phyloP scores from a whole-genome alignment of 2,113 vertebrate species.

The Tenrec ecaudatus region DNA sequence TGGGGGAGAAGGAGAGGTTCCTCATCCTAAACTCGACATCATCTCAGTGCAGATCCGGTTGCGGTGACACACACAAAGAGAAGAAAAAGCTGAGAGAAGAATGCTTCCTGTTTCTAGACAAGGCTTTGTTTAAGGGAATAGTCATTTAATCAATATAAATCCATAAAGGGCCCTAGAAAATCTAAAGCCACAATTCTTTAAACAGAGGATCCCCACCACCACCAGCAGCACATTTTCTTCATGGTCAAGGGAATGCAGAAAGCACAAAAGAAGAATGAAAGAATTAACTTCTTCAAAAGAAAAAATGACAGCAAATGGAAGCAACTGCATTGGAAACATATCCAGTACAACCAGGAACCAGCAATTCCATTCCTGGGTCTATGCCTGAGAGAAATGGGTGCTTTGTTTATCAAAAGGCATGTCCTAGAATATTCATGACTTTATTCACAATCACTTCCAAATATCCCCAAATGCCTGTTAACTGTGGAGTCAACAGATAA shows the following conservation, averaged over 20 bases:
- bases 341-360: no score
- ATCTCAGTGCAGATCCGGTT: background rate
- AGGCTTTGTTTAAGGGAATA: background rate
- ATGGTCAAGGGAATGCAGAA: conserved; percentile 30
- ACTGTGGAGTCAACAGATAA: background rate
- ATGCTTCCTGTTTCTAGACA: background rate
- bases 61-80: background rate
- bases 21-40: background rate
- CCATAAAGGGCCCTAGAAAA: conserved; percentile 14
- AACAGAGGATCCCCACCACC: background rate
- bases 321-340: background rate
- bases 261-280: background rate
- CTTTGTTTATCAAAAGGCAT: background rate
- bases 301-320: background rate
- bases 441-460: background rate
- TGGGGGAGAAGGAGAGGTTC: background rate
- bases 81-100: background rate
- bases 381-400: background rate
- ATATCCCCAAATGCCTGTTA: background rate
- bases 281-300: background rate
- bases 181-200: conserved; percentile 30
- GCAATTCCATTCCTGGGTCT: background rate
- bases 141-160: conserved; percentile 45
- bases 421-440: background rate
- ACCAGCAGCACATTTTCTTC: background rate